Percentiles rank a stretch among this genome's conserved stretches.
Conservation (phyloP, 2,888 invertebrate genomes). For the Cantharis rufa region DNA sequence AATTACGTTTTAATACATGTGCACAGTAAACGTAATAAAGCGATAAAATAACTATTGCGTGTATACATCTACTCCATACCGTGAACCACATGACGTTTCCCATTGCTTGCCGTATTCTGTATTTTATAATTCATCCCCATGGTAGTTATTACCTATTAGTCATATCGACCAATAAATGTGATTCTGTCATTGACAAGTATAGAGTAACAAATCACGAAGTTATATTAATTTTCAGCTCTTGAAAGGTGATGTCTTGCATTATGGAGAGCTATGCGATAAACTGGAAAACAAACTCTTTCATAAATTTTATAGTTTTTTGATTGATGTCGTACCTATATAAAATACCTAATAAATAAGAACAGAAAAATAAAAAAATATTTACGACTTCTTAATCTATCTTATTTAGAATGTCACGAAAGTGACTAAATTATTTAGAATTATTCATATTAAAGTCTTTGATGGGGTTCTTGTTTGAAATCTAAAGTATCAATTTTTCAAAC, state of each 20-base stretch:
- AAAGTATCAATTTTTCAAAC: background rate
- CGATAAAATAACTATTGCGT: slow-evolving; percentile 31
- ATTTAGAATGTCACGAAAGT: background rate
- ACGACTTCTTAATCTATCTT: background rate
- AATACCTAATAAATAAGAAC: background rate
- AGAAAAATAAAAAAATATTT: background rate
- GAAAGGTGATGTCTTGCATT: background rate
- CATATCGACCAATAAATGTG: slow-evolving; percentile 25
- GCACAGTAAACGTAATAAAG: slow-evolving; percentile 7
- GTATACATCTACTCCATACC: slow-evolving; percentile 30
- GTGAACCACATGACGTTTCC: slow-evolving; percentile 37
- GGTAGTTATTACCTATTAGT: slow-evolving; percentile 31
- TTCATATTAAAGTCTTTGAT: background rate
- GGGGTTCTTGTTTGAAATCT: background rate
- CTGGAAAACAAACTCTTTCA: background rate
- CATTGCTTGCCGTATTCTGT: slow-evolving; percentile 31
- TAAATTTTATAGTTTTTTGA: background rate
- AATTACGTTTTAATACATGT: background rate
- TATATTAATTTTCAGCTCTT: background rate
- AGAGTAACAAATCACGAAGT: background rate
- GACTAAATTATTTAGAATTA: background rate
- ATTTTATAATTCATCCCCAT: slow-evolving; percentile 39
- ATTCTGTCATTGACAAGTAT: background rate
- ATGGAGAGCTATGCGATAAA: background rate
- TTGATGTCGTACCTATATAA: background rate